These are phyloP conservation scores for Sabatieria punctata DNA, from an alignment of 2,888 invertebrate species.

Conservation along the genomic window DNA sequence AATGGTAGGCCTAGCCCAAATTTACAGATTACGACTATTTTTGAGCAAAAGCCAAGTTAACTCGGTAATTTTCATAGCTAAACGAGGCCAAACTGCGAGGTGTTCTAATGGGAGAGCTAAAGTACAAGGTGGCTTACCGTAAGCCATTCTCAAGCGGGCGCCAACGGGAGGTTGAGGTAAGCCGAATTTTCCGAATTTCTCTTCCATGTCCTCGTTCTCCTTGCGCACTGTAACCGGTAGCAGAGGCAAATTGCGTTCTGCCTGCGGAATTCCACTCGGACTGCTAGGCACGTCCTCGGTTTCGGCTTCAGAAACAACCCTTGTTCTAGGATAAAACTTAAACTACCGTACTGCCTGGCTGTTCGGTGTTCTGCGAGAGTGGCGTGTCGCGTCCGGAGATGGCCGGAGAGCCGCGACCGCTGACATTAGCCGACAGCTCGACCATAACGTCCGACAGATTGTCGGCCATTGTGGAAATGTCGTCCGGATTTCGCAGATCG, in stretches of 20 bases:
- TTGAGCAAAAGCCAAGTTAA: too few relatives aligned
- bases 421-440: slow-evolving; percentile 54
- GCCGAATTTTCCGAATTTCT: slow-evolving; percentile 95
- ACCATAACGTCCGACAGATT: slow-evolving; percentile 85
- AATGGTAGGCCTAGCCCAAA: not conserved
- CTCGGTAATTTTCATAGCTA: too few relatives aligned
- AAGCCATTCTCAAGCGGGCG: too few relatives aligned
- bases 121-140: too few relatives aligned
- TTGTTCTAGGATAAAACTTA: too few relatives aligned
- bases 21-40: too few relatives aligned
- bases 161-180: slow-evolving; percentile 55
- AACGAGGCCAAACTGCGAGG: too few relatives aligned
- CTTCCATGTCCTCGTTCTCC: slow-evolving; percentile 85
- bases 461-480: slow-evolving; percentile 37
- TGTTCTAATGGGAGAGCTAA: too few relatives aligned
- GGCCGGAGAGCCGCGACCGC: slow-evolving; percentile 46
- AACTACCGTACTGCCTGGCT: slow-evolving; percentile 35
- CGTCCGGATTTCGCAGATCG: not conserved
- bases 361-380: slow-evolving; percentile 52
- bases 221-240: slow-evolving; percentile 39
- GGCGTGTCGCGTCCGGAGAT: slow-evolving; percentile 62
- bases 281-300: slow-evolving; percentile 33
- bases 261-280: slow-evolving; percentile 15
- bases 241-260: slow-evolving; percentile 16
- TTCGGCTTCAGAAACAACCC: not conserved